Percentiles rank a stretch among this genome's conserved stretches.
These are phyloP conservation scores for Leptogaster cylindrica DNA, from an alignment of 2,888 invertebrate genomes.

Conservation along the genomic window DNA sequence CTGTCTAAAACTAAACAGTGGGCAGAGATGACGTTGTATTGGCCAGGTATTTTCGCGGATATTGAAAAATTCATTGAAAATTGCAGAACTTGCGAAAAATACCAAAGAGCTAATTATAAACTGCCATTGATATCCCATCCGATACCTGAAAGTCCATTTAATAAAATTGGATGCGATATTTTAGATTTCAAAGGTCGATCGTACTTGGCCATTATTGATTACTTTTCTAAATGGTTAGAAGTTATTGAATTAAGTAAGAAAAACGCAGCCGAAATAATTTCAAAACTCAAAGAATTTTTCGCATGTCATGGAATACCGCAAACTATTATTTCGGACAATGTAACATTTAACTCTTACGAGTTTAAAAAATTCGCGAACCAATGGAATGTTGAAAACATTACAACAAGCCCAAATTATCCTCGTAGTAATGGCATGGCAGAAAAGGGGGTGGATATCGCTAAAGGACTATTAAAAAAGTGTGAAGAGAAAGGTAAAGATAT, in stretches of 20 bases:
- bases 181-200: neutral
- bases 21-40: constrained; percentile 34
- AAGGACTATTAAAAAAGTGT: constrained; percentile 26
- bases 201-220: neutral
- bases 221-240: constrained; percentile 8
- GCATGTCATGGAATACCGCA: constrained; percentile 30
- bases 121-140: neutral
- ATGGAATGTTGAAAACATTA: constrained; percentile 21
- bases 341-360: neutral
- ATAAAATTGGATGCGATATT: constrained; percentile 3
- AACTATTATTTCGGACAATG: constrained; percentile 15
- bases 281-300: constrained; percentile 30
- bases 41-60: constrained; percentile 35
- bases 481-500: neutral
- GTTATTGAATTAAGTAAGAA: neutral
- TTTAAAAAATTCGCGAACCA: neutral
- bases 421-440: constrained; percentile 19
- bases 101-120: neutral
- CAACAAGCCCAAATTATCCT: constrained; percentile 11
- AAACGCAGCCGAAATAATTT: neutral
- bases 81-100: neutral
- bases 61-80: constrained; percentile 32
- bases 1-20: constrained; percentile 35
- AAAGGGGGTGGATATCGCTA: constrained; percentile 5
- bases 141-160: neutral